Evolutionary conservation across 1,140 invertebrate genomes (phyloP), one percentile per base, ranked within the genome.

Genomic region (Stegodyphus mimosarum): DNA sequence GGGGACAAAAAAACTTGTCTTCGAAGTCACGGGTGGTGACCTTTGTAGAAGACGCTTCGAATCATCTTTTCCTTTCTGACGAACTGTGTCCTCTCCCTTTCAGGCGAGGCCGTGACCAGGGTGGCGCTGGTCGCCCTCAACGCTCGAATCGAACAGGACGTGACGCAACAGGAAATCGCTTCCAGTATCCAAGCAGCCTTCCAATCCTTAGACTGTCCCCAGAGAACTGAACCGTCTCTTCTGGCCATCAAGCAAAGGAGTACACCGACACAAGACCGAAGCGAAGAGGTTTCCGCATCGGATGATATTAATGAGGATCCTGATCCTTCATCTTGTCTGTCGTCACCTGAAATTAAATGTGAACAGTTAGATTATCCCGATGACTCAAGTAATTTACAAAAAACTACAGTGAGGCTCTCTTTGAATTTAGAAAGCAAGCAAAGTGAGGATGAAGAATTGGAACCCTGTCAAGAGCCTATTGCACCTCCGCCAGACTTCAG

Each of bases 71-170:
- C 51, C 48, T 48, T 74, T 74, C 17, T 33, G 33, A 33, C 33
- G 49, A 13, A 49, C 17, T 6, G 33, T 73, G 48, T 55, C 71
- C 51, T 73, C 53, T 73, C 71, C 51, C 71, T 73, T 73, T 73
- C 51, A 74, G 78, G 49, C 33, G 78, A 80, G 69, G 33, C 69
- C n/a, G 81, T 83, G 81, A 83, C 81, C 71, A 75, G 66, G 64
- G 81, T 70, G 72, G 81, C 81, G 72, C 64, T 86, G 53, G 75
- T 73, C n/a, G 76, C 83, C 49, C 76, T 86, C 48, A 72, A 79
- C 63, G 83, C 83, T 17, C 52, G 83, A n/a, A 71, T 86, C 55
- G 83, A 86, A 66, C 83, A 86, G 74, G 76, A 86, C 60, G 69
- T 86, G 76, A 86, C 75, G 67, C 67, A 78, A 73, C 83, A 79